Base-by-base conservation (phyloP, 2,888 invertebrate genomes). In the Pachycephus smyrnensis region DNA sequence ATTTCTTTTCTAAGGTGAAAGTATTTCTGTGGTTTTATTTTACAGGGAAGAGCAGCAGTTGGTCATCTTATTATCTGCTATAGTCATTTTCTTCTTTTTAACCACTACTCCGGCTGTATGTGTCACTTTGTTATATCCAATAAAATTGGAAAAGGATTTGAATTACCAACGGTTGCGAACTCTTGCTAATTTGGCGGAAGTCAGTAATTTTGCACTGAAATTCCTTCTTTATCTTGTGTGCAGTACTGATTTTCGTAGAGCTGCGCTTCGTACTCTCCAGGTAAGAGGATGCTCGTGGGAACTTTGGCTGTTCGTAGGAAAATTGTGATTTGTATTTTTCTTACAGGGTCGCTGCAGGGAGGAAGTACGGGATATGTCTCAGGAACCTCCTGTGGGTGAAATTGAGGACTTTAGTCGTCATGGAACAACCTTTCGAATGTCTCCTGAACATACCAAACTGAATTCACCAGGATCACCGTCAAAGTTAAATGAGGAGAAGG, bases 91-190 rank as follows among this genome's bases (percentile, higher is more conserved):
- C 31, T 93, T 93, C 85, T 92, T 93, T 81, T 83, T 92, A 12
- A 92, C 93, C 79, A 92, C 92, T 77, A 92, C 92, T 30, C 93
- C 93, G 30, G 92, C 92, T 6, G 92, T 92, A 3, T 87, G 92
- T 76, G 85, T 91, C 35, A n/a, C 68, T 73, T 73, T 30, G 55
- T 32, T 68, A 55, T 68, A 71, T 15, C 30, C 71, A 71, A 30
- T 33, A 31, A 32, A 71, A 71, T 30, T 71, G 23, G 15, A 15
- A 33, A 33, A 31, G 71, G 30, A 71, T 32, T 32, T 71, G 11
- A 30, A 30, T 32, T 71, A 32, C 23, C 30, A 33, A 23, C 23
- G 55, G 23, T 1, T 23, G 9, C 55, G 23, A 2, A 23, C 23
- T 55, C 23, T 23, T 9, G 55, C 23, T 23, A 55, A 55, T 55